Evolutionary conservation across 2,888 invertebrate species (phyloP), one percentile per base, ranked within the genome.

Genomic region (Synergus umbraculus): DNA sequence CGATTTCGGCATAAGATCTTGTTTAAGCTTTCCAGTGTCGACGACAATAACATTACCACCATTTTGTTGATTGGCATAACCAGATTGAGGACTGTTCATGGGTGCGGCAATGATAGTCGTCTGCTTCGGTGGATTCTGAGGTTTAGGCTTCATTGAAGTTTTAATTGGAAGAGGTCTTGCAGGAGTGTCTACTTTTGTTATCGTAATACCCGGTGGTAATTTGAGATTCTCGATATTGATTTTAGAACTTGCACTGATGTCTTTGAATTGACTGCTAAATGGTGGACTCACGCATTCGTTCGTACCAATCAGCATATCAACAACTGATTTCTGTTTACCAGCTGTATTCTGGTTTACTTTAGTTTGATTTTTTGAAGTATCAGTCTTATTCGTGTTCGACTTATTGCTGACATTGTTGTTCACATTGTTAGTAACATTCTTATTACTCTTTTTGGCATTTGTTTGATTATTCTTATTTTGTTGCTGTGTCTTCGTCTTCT

Each of bases 161-260:
- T 89, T 91, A 13, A 91, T 88, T 0, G 91, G 91, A 49, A 91
- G 83, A 22, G 88, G 88, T 76, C 89, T 91, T 1, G 87, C 85
- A 1, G 92, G 92, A 4, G 90, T 92, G 77, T 95, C 95, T 0
- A 96, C 96, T 81, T 96, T 94, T 0, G 96, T 96, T 60, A 96
- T 93, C 0, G 96, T 97, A 67, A 97, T 97, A n/a, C 97, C 97
- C 0, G 97, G 96, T 0, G 97, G 97, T 65, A 97, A 82, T 79
- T 91, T 92, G 18, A 92, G 85, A 86, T 91, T 91, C 81, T 92
- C 92, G 73, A 92, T 92, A 78, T 90, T 90, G 22, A 92, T 91
- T 69, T 89, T 90, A 0, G 90, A 85, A 78, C 86, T 88, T 13
- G 85, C 81, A 0, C 85, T 83, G 9, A 89, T 85, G 44, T 91